Percentiles rank a stretch among this genome's conserved stretches.
phyloP scores from a whole-genome alignment of 2,797 vertebrate species.

The Muraenolepis orangiensis region DNA sequence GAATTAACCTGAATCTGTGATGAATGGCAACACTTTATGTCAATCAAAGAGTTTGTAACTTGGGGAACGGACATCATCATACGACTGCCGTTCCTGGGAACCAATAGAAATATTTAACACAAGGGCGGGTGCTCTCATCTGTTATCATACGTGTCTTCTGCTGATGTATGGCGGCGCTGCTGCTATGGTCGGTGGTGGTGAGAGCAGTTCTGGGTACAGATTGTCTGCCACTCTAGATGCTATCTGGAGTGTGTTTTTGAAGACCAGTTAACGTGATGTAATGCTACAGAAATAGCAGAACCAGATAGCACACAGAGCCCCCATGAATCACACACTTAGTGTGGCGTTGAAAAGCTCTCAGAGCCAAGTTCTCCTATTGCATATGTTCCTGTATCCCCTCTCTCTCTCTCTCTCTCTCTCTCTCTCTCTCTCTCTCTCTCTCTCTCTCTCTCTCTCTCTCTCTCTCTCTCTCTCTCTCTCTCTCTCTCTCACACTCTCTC shows the following conservation, averaged over 20 bases:
- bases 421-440: background rate
- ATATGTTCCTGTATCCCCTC: slow-evolving; percentile 7
- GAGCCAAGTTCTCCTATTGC: slow-evolving; percentile 44
- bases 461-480: background rate
- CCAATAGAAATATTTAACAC: slow-evolving; percentile 8
- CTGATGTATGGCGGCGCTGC: slow-evolving; percentile 15
- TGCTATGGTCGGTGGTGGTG: slow-evolving; percentile 18
- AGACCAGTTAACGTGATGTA: slow-evolving; percentile 49
- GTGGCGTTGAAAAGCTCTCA: slow-evolving; percentile 16
- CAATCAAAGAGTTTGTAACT: background rate
- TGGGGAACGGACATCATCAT: background rate
- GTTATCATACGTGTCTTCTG: slow-evolving; percentile 12
- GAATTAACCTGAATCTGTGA: slow-evolving; percentile 14
- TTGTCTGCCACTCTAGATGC: slow-evolving; percentile 43
- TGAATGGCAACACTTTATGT: slow-evolving; percentile 16
- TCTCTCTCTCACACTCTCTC: too few species aligned
- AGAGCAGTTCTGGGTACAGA: slow-evolving; percentile 29
- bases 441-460: background rate
- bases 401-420: background rate
- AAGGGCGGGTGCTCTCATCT: slow-evolving; percentile 5
- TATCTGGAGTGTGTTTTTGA: slow-evolving; percentile 40
- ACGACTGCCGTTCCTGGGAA: slow-evolving; percentile 2
- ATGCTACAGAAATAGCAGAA: slow-evolving; percentile 45
- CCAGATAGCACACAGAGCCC: slow-evolving; percentile 43
- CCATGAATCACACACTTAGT: slow-evolving; percentile 55